These are phyloP conservation scores for Mobula birostris DNA, from an alignment of 2,113 vertebrate species.

Conservation along the genomic window DNA sequence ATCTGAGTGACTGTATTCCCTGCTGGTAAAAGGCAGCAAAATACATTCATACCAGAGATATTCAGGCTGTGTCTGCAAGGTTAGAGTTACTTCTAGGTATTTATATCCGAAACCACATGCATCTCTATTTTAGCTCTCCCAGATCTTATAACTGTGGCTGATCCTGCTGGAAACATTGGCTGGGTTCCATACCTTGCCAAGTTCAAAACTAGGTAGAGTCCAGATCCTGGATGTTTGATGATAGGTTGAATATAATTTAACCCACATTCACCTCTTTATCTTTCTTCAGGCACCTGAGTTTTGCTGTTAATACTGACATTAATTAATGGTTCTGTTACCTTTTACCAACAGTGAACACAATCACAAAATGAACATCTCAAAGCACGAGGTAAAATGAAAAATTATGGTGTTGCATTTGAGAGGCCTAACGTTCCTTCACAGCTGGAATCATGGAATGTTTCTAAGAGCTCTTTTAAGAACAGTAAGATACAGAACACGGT, in stretches of 20 bases:
- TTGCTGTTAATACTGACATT: background rate
- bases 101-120: conserved; percentile 35
- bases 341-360: no score
- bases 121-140: conserved; percentile 1
- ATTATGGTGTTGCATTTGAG: background rate
- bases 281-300: background rate
- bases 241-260: background rate
- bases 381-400: background rate
- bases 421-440: background rate
- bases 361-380: background rate
- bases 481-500: background rate
- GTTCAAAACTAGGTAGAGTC: background rate
- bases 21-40: conserved; percentile 41
- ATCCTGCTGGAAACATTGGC: background rate
- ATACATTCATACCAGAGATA: conserved; percentile 42
- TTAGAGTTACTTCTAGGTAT: conserved; percentile 41
- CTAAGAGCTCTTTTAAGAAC: background rate
- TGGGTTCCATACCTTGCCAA: background rate
- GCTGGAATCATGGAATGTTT: background rate
- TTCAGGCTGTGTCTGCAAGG: conserved; percentile 39
- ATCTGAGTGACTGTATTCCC: conserved; percentile 43
- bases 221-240: background rate
- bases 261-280: background rate
- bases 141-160: conserved; percentile 9
- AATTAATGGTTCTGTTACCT: background rate